Evolutionary conservation across 2,888 invertebrate species (phyloP).

Genomic region (Griposia aprilina): DNA sequence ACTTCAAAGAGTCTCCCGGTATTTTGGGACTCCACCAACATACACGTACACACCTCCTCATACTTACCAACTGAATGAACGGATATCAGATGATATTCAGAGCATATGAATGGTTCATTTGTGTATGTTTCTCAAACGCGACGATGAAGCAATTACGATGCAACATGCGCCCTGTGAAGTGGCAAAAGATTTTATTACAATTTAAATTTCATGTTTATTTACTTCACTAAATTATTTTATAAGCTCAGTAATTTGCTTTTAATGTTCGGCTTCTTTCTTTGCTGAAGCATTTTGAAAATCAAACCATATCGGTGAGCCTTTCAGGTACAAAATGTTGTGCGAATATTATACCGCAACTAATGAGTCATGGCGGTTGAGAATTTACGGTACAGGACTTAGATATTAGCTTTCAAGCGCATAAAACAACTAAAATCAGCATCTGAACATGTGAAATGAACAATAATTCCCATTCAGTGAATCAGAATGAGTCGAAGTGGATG

Average conservation of each 20-base stretch:
- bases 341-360: constrained; percentile 10
- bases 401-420: constrained; percentile 73
- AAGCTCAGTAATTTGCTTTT: constrained; percentile 65
- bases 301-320: constrained; percentile 14
- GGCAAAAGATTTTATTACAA: constrained; percentile 73
- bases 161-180: constrained; percentile 74
- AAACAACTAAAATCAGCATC: constrained; percentile 80
- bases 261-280: constrained; percentile 48
- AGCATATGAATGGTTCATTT: constrained; percentile 68
- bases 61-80: constrained; percentile 61
- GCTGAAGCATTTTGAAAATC: constrained; percentile 20
- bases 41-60: constrained; percentile 41
- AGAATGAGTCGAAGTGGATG: constrained; percentile 82
- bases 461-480: constrained; percentile 83
- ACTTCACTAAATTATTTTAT: constrained; percentile 70
- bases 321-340: constrained; percentile 35
- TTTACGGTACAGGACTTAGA: constrained; percentile 65
- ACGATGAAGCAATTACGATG: constrained; percentile 83
- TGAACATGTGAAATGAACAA: constrained; percentile 79
- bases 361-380: constrained; percentile 68
- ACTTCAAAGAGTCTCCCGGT: constrained; percentile 55
- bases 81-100: constrained; percentile 68
- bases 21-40: constrained; percentile 41
- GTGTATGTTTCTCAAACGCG: constrained; percentile 73
- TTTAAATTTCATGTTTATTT: constrained; percentile 77